Conservation (phyloP, 2,113 vertebrate genomes). For the Pardalotus punctatus region DNA sequence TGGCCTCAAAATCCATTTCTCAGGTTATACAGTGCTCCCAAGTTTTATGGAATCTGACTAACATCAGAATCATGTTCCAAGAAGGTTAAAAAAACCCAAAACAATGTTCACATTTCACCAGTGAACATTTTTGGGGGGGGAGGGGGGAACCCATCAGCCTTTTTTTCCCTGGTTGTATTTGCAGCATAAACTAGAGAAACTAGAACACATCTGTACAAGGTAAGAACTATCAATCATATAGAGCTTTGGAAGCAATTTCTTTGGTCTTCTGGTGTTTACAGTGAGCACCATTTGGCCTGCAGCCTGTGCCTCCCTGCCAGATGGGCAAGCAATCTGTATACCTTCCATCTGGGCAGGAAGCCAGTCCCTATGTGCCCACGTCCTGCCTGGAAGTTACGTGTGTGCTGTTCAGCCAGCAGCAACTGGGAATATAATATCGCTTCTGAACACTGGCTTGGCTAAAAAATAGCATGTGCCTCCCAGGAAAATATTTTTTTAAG, state of each 20-base stretch:
- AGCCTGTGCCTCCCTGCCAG: slow-evolving; percentile 26
- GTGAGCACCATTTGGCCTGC: not conserved
- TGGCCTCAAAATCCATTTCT: not conserved
- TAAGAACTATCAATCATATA: not conserved
- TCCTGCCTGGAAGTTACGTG: slow-evolving; percentile 34
- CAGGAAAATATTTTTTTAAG: slow-evolving; percentile 41
- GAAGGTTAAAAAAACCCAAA: not conserved
- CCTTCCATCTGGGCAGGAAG: not conserved
- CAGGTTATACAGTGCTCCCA: not conserved
- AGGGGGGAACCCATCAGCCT: not conserved
- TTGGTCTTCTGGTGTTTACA: slow-evolving; percentile 6
- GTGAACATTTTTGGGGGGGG: not conserved
- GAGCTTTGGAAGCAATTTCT: not conserved
- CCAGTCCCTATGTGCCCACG: slow-evolving; percentile 26
- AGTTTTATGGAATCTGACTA: slow-evolving; percentile 11
- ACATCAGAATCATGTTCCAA: not conserved
- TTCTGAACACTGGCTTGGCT: not conserved
- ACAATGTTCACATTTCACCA: not conserved
- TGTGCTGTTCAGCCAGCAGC: not conserved
- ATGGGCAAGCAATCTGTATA: slow-evolving; percentile 40
- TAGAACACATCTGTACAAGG: not conserved
- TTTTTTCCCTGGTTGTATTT: not conserved
- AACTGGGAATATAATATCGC: not conserved
- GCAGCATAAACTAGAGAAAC: not conserved
- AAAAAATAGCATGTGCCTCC: not conserved